These are phyloP conservation scores for Thaumetopoea pityocampa DNA, from an alignment of 1,140 invertebrate genomes.

Conservation along the genomic window DNA sequence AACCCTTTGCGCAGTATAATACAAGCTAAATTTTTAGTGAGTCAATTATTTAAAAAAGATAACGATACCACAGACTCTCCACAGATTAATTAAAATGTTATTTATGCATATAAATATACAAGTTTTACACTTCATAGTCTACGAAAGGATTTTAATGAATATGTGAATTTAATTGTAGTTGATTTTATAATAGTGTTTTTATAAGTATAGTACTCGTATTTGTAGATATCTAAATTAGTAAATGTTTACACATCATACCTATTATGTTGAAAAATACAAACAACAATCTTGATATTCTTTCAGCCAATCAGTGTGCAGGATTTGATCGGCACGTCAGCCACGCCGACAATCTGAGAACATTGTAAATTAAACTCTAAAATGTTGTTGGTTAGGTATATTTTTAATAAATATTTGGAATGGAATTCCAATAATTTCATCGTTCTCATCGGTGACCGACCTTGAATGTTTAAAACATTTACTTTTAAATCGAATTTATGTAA, in stretches of 20 bases:
- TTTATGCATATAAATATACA: slow-evolving; percentile 2
- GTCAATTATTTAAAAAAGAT: no score
- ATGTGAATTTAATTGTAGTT: background rate
- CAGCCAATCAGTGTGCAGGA: slow-evolving; percentile 23
- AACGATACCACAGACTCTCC: background rate
- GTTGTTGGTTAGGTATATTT: slow-evolving; percentile 19
- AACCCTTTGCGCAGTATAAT: no score
- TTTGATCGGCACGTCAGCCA: slow-evolving; percentile 27
- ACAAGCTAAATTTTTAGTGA: no score
- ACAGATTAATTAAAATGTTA: slow-evolving; percentile 7
- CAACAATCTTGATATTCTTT: slow-evolving; percentile 15
- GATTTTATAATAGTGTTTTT: background rate
- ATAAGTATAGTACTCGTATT: background rate
- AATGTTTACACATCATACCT: background rate
- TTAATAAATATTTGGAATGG: slow-evolving; percentile 17
- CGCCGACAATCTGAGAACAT: slow-evolving; percentile 19
- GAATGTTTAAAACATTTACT: slow-evolving; percentile 49
- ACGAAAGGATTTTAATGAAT: background rate
- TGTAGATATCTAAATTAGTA: background rate
- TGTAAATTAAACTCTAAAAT: slow-evolving; percentile 32
- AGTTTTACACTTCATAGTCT: background rate
- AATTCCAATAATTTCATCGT: slow-evolving; percentile 38
- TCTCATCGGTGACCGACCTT: slow-evolving; percentile 35
- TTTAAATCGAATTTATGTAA: slow-evolving; percentile 33
- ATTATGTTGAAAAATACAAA: slow-evolving; percentile 11